Base-by-base conservation (phyloP, 2,797 vertebrate genomes). In the Neoniphon sammara region DNA sequence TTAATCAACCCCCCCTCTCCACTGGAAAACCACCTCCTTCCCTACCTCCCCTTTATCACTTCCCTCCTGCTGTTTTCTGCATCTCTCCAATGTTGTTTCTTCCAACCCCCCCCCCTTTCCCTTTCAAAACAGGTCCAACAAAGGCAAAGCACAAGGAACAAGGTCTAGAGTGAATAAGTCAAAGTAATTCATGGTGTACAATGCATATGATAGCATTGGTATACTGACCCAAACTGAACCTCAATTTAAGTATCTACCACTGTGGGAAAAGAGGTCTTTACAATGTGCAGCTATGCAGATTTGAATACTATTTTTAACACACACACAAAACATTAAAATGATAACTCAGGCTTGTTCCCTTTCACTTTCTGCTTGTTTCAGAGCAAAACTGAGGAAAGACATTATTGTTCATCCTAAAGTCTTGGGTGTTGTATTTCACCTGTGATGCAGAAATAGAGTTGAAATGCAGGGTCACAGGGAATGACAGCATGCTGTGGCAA, bases 171-270 rank as follows among this genome's bases (percentile, higher is more conserved):
- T 0, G 0, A 14, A 70, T 77, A 79, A 44, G 63, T 73, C 76
- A 70, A 52, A 77, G 67, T 63, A 44, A 62, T 75, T 75, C 55
- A 77, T 75, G 52, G 49, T 52, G 58, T 66, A 39, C 8, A 27
- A 31, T 68, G 73, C 31, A 55, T 55, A 30, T 60, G 57, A 82
- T 81, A 70, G 83, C 59, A 79, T n/a, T 67, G 61, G 80, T 47
- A 60, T 42, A 60, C 23, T 55, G 59, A 70, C 52, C 47, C 7
- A 46, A 1, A 74, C 30, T 20, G 75, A 70, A 44, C n/a, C 1
- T 23, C 18, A 49, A 47, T 46, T 60, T 15, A 56, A 36, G 44
- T 11, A 20, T 46, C 31, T 47, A 15, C 8, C 4, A 49, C 10
- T 52, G 18, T 52, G 49, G n/a, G 21, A 49, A 17, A 12, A n/a